phyloP scores from a whole-genome alignment of 1,140 invertebrate species.

The Pararge aegeria region DNA sequence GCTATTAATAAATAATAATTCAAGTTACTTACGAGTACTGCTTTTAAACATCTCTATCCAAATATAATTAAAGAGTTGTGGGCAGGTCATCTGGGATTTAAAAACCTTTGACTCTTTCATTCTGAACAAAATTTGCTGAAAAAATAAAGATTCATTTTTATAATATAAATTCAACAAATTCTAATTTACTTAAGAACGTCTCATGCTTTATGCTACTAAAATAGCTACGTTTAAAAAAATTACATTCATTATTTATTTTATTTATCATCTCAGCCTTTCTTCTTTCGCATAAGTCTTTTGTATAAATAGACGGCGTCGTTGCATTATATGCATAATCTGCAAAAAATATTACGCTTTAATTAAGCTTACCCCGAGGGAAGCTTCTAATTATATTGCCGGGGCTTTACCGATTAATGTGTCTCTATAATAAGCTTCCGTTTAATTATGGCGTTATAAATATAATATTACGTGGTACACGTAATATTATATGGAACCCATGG shows the following conservation, averaged over 20 bases:
- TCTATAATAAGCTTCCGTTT: slow-evolving; percentile 25
- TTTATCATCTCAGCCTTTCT: neutral
- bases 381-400: slow-evolving; percentile 31
- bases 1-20: too few species aligned
- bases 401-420: slow-evolving; percentile 33
- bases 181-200: neutral
- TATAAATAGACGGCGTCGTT: slow-evolving; percentile 6
- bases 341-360: slow-evolving; percentile 37
- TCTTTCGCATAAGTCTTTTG: neutral
- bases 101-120: too few species aligned
- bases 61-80: too few species aligned
- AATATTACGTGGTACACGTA: too few species aligned
- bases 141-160: too few species aligned
- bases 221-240: neutral
- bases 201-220: neutral
- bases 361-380: slow-evolving; percentile 27
- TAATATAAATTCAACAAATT: too few species aligned
- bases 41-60: too few species aligned
- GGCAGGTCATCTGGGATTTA: too few species aligned
- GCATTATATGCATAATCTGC: slow-evolving; percentile 31
- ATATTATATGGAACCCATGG: neutral
- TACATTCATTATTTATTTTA: neutral
- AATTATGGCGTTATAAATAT: slow-evolving; percentile 17
- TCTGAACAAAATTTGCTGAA: too few species aligned
- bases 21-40: too few species aligned